Conservation (phyloP, 2,888 invertebrate species). For the Tipula confusa region DNA sequence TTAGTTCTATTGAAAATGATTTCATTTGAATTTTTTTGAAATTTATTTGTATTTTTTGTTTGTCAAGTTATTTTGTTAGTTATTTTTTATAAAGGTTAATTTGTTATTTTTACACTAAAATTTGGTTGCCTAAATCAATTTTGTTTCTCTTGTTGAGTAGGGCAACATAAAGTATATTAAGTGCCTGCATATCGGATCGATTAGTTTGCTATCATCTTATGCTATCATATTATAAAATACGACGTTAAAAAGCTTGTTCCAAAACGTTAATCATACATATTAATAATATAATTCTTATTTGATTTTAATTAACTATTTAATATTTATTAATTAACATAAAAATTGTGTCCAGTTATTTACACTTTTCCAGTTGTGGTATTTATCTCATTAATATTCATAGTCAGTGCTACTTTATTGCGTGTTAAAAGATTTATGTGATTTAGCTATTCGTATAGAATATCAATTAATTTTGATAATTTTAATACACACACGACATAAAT, state of each 20-base stretch:
- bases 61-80: too few species aligned
- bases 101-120: too few species aligned
- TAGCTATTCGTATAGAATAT: neutral
- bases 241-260: neutral
- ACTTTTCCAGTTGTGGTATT: neutral
- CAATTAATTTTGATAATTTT: neutral
- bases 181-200: too few species aligned
- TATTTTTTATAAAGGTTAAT: too few species aligned
- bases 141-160: too few species aligned
- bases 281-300: neutral
- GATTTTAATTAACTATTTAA: neutral
- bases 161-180: too few species aligned
- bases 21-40: too few species aligned
- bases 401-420: neutral
- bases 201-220: neutral
- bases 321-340: neutral
- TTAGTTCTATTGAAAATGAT: too few species aligned
- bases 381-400: neutral
- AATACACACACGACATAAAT: neutral
- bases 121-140: too few species aligned
- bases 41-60: too few species aligned
- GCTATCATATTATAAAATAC: neutral
- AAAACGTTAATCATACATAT: neutral
- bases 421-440: slow-evolving; percentile 5
- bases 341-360: neutral